These are phyloP conservation scores for Calephelis perditalis DNA, from an alignment of 2,888 invertebrate genomes.

Conservation along the genomic window DNA sequence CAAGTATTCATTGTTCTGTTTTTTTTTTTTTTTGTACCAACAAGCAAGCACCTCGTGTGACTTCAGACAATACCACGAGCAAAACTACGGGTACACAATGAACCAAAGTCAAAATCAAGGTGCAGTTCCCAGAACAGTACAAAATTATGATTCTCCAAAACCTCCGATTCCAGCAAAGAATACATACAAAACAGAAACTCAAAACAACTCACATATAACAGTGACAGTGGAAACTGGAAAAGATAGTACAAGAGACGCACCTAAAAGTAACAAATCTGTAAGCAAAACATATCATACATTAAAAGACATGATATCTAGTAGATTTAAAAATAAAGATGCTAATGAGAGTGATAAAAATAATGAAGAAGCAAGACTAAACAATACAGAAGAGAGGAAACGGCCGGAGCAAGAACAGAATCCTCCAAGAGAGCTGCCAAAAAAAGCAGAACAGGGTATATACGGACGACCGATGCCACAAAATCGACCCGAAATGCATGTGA, in stretches of 20 bases:
- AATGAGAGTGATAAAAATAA: constrained; percentile 73
- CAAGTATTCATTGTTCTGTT: too few species aligned
- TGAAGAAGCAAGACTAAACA: constrained; percentile 78
- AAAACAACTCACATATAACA: constrained; percentile 70
- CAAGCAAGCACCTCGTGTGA: constrained; percentile 73
- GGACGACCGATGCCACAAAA: constrained; percentile 77
- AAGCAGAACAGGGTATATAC: constrained; percentile 79
- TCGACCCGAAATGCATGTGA: constrained; percentile 67
- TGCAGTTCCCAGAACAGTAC: constrained; percentile 55
- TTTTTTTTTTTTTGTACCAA: constrained; percentile 54
- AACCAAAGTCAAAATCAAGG: constrained; percentile 57
- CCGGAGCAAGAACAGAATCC: constrained; percentile 63
- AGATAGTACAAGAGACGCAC: constrained; percentile 75
- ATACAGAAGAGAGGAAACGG: constrained; percentile 78
- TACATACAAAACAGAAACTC: constrained; percentile 56
- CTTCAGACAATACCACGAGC: constrained; percentile 73
- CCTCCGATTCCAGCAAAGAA: constrained; percentile 73
- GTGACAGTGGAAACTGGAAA: constrained; percentile 80
- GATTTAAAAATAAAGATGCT: constrained; percentile 82
- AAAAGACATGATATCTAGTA: constrained; percentile 89
- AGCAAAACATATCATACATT: constrained; percentile 89
- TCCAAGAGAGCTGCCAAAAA: constrained; percentile 65
- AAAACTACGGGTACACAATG: constrained; percentile 73
- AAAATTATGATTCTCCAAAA: constrained; percentile 65
- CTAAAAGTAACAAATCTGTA: constrained; percentile 81